Evolutionary conservation across 2,888 invertebrate species (phyloP), one percentile per base, ranked within the genome.

Genomic region (Parelbella ahira): DNA sequence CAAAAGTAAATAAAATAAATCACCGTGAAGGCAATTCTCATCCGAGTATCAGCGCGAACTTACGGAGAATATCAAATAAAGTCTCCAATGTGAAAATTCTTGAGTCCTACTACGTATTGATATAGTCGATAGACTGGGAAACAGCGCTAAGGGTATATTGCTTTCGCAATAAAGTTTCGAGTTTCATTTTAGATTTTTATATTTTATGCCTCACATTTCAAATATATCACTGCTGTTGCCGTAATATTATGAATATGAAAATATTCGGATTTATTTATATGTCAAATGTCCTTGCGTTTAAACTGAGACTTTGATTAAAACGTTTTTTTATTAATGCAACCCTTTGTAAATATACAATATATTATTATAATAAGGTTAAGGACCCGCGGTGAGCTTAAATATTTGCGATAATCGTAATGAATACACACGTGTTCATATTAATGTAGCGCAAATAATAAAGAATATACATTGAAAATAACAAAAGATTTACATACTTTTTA

Each of bases 61-160:
- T 59, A 62, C 61, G 53, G 50, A 53, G 78, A 80, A 81, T 81
- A 79, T 73, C 63, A 77, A 79, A 73, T 63, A 64, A 60, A 57
- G 58, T 62, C 54, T 54, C 45, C 49, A 47, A 51, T 51, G 53
- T 44, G 50, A 43, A 48, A 49, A 51, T 49, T 54, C 52, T 32
- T 39, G 9, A 25, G 32, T 37, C 24, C 30, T 19, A 8, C 29
- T 38, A 19, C 7, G 28, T 18, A 39, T 24, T 32, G 38, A 39
- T 39, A 32, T 10, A 39, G 30, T 8, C 24, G 38, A 39, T 32
- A 39, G 30, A 39, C 38, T 39, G 24, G 30, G 38, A 32, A 39
- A 39, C 24, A 39, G 38, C 24, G 19, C 25, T 30, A 30, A 18
- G 24, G 30, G 30, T 39, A 39, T 39, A 39, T 39, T 39, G 25